These are phyloP conservation scores for Norana najaformis DNA, from an alignment of 2,888 invertebrate species.

Conservation along the genomic window DNA sequence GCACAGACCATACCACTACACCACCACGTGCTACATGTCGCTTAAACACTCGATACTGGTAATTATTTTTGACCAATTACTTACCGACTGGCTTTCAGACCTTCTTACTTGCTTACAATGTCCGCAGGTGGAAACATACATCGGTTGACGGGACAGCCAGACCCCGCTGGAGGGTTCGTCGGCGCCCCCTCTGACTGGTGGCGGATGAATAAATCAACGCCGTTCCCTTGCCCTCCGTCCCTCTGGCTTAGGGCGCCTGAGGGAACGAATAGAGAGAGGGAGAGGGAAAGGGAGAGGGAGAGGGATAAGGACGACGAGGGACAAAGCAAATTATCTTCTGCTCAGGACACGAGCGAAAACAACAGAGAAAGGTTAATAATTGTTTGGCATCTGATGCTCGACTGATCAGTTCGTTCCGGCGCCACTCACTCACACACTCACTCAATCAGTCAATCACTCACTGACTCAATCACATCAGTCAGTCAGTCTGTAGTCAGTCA, in stretches of 20 bases:
- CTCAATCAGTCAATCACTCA: no score
- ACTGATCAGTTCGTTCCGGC: not conserved
- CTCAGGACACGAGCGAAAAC: not conserved
- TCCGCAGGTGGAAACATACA: not conserved
- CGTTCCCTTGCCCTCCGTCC: conserved; percentile 1
- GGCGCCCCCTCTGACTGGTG: not conserved
- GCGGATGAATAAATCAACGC: not conserved
- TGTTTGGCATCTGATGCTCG: no score
- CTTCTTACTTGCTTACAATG: not conserved
- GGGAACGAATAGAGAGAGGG: not conserved
- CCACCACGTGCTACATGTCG: no score
- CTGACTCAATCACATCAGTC: no score
- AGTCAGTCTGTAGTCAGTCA: no score
- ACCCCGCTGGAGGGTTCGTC: not conserved
- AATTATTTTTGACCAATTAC: no score
- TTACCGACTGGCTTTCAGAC: not conserved
- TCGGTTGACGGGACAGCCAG: not conserved
- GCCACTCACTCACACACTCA: not conserved
- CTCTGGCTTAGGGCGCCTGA: not conserved
- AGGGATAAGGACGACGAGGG: not conserved
- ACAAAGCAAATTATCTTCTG: not conserved
- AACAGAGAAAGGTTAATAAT: not conserved
- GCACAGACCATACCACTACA: no score
- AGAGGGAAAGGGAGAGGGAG: not conserved
- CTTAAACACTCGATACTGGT: no score